Conservation (phyloP, 2,888 invertebrate genomes). For the Coelinius sp. region DNA sequence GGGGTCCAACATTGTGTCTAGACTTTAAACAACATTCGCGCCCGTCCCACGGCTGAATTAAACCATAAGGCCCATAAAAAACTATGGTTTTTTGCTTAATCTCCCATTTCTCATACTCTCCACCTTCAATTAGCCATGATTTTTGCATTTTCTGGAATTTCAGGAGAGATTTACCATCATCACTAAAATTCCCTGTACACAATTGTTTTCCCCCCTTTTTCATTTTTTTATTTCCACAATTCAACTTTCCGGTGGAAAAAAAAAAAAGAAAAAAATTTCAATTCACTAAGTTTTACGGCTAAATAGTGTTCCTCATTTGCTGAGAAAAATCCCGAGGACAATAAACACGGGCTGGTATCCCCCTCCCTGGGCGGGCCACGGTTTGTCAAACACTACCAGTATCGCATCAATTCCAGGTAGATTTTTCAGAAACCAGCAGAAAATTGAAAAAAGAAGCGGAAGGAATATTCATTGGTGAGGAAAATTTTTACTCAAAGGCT, state of each 20-base stretch:
- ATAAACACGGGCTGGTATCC: slow-evolving; percentile 36
- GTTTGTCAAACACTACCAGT: slow-evolving; percentile 46
- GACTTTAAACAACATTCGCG: slow-evolving; percentile 69
- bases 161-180: slow-evolving; percentile 5
- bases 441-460: slow-evolving; percentile 35
- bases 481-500: slow-evolving; percentile 57
- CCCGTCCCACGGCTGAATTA: slow-evolving; percentile 49
- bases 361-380: slow-evolving; percentile 30
- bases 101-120: neutral
- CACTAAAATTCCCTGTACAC: slow-evolving; percentile 30
- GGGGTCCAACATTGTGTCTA: slow-evolving; percentile 69
- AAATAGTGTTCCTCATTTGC: slow-evolving; percentile 9
- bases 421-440: slow-evolving; percentile 19
- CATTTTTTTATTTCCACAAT: slow-evolving; percentile 40
- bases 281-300: neutral
- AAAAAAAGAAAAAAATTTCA: too few species aligned
- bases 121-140: slow-evolving; percentile 1
- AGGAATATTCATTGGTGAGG: slow-evolving; percentile 47
- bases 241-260: slow-evolving; percentile 26
- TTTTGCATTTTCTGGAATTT: slow-evolving; percentile 10
- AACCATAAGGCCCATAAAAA: slow-evolving; percentile 31
- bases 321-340: slow-evolving; percentile 29
- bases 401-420: slow-evolving; percentile 38
- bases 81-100: neutral
- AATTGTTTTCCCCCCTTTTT: slow-evolving; percentile 47